Evolutionary conservation across 2,113 vertebrate genomes (phyloP), one percentile per base, ranked within the genome.

Genomic region (Gadus macrocephalus): DNA sequence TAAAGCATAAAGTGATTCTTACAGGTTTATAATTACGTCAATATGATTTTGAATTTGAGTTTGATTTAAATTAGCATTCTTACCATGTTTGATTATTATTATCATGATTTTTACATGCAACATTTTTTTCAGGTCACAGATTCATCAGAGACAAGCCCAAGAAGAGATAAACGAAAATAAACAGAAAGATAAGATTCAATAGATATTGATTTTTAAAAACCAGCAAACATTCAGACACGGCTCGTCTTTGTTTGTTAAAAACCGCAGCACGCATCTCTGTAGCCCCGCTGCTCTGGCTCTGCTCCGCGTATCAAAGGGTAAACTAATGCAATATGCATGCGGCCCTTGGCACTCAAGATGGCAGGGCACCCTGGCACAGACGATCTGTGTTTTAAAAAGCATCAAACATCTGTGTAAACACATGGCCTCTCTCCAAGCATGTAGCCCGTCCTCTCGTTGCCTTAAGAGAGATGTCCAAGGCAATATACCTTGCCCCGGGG

Each of bases 331-430:
- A 91, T 91, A 90, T 92, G 88, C 78, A 91, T 90, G 82, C 84
- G 85, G 83, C 88, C 89, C 79, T 67, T 79, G 88, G 89, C 88
- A 76, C 70, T 79, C 78, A 86, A 83, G 85, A 87, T 82, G 85
- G 83, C 72, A 68, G 67, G 78, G 80, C 49, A 17, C 69, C 85
- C 78, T 71, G 15, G 70, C 74, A 69, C 73, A 76, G 76, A 84
- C 71, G 76, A 83, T 82, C 38, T 70, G 72, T 81, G 89, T 80
- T 78, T 84, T 91, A 11, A 88, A 92, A 89, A 90, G 89, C 91
- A 83, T 64, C 63, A 78, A 91, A 90, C 91, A 91, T 90, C 91
- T 91, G 91, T 89, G 91, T 86, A 88, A 90, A 90, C 89, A 90
- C 87, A 88, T 90, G 89, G 86, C 76, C 71, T 79, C 78, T 78